A percentile compares a stretch with the other conserved stretches of the same genome.
These are phyloP conservation scores for Oxytorus armatus DNA, from an alignment of 2,888 invertebrate genomes.

Conservation along the genomic window DNA sequence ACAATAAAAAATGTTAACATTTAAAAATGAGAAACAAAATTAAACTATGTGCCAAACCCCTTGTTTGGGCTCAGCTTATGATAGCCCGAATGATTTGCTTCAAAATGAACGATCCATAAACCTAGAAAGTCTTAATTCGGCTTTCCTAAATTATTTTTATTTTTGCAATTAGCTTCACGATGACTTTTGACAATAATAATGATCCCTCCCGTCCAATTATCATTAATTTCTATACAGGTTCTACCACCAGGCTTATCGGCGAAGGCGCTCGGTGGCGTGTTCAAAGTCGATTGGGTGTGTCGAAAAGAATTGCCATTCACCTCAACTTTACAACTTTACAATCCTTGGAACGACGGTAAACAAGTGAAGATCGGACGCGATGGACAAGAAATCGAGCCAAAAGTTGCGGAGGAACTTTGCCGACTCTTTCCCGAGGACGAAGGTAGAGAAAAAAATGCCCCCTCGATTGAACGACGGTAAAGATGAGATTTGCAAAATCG, in stretches of 20 bases:
- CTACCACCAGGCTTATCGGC: constrained; percentile 96
- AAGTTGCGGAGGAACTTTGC: constrained; percentile 97
- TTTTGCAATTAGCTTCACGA: too few species aligned
- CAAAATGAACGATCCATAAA: too few species aligned
- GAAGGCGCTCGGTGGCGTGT: constrained; percentile 97
- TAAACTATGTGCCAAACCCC: too few species aligned
- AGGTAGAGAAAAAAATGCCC: constrained; percentile 82
- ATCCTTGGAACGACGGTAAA: constrained; percentile 99
- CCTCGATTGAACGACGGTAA: too few species aligned
- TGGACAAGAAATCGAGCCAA: constrained; percentile 98
- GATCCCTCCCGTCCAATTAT: background rate
- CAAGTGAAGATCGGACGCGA: constrained; percentile 99
- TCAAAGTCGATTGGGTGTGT: constrained; percentile 98
- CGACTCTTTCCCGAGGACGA: constrained; percentile 97
- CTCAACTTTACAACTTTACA: constrained; percentile 96
- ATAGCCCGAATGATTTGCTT: too few species aligned
- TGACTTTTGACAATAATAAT: too few species aligned
- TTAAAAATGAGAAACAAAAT: too few species aligned
- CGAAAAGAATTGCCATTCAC: constrained; percentile 97
- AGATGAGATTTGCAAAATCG: too few species aligned
- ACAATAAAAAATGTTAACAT: too few species aligned
- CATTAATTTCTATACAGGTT: constrained; percentile 79
- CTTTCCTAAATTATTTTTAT: too few species aligned
- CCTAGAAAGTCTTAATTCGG: too few species aligned
- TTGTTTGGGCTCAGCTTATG: too few species aligned